A percentile compares a stretch with the other conserved stretches of the same genome.
phyloP scores from a whole-genome alignment of 2,797 vertebrate species.

The Platalea minor region DNA sequence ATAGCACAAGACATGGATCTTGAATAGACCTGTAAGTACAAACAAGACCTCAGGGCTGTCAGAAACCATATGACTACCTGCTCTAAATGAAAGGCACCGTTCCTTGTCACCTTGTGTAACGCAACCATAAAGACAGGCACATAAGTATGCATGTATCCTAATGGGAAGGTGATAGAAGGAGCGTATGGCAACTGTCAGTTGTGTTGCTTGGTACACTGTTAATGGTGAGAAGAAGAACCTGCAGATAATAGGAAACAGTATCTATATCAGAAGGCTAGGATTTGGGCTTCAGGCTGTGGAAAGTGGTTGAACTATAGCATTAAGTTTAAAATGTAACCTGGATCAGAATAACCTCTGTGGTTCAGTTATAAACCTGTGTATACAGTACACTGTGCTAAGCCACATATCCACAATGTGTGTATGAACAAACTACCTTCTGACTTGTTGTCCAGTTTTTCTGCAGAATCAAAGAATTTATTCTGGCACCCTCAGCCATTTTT shows the following conservation, averaged over 20 bases:
- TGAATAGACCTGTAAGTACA: not conserved
- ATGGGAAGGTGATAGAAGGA: not conserved
- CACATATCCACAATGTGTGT: not conserved
- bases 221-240: not conserved
- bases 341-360: not conserved
- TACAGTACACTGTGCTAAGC: not conserved
- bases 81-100: not conserved
- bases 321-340: not conserved
- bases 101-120: not conserved
- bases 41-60: not conserved
- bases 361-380: not conserved
- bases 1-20: not conserved
- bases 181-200: not conserved
- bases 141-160: fast-evolving
- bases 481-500: slow-evolving; percentile 2
- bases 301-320: not conserved
- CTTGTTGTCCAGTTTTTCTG: slow-evolving; percentile 36
- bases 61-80: not conserved
- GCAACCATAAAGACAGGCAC: not conserved
- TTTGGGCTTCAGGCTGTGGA: not conserved
- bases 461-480: slow-evolving; percentile 54
- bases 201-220: not conserved
- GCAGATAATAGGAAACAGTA: not conserved
- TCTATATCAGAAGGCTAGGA: not conserved
- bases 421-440: slow-evolving; percentile 26